phyloP scores from a whole-genome alignment of 2,888 invertebrate genomes.

The Exocentrus adspersus region DNA sequence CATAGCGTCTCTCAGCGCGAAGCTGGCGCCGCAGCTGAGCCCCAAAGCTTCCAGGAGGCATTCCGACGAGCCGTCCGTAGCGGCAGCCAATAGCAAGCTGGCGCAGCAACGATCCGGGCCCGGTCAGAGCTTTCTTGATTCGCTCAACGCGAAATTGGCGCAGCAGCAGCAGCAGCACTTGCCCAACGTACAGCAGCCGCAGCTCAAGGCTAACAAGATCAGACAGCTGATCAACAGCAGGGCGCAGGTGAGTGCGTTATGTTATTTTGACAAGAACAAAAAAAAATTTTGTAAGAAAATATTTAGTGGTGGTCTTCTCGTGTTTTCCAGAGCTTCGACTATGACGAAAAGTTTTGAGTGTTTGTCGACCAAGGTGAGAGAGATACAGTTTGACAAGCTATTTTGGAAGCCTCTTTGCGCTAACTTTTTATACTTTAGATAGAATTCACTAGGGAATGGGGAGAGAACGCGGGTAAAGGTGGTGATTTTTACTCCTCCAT shows the following conservation, averaged over 20 bases:
- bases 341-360: constrained; percentile 31
- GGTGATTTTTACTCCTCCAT: too few relatives aligned
- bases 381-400: constrained; percentile 19
- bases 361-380: constrained; percentile 21
- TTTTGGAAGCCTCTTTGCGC: constrained; percentile 21
- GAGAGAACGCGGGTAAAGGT: too few relatives aligned
- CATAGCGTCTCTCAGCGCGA: constrained; percentile 78
- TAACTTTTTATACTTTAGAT: too few relatives aligned
- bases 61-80: constrained; percentile 58
- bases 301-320: background rate
- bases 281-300: too few relatives aligned
- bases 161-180: constrained; percentile 70
- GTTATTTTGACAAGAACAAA: too few relatives aligned
- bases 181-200: constrained; percentile 64
- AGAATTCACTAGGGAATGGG: too few relatives aligned
- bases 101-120: constrained; percentile 62
- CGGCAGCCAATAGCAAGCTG: constrained; percentile 27
- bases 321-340: constrained; percentile 31
- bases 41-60: constrained; percentile 68
- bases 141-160: constrained; percentile 81
- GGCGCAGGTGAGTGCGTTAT: constrained; percentile 68
- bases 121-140: constrained; percentile 76
- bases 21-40: constrained; percentile 71
- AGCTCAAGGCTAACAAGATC: constrained; percentile 71
- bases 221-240: constrained; percentile 79